Conservation (phyloP, 2,113 vertebrate species). For the Psettodes erumei region DNA sequence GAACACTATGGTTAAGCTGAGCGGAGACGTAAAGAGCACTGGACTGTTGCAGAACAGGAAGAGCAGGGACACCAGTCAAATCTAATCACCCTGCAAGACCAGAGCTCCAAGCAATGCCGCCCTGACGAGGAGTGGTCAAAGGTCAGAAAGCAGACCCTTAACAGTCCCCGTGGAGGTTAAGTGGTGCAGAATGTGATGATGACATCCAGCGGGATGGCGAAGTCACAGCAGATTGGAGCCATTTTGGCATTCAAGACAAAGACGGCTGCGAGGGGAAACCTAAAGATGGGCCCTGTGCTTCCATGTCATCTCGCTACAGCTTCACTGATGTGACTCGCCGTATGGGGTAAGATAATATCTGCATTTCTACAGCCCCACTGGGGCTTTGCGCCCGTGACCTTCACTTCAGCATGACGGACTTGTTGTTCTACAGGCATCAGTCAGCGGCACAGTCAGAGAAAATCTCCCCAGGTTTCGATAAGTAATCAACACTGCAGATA, state of each 20-base stretch:
- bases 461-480: constrained; percentile 31
- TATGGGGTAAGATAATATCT: constrained; percentile 32
- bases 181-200: constrained; percentile 51
- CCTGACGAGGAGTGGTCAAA: constrained; percentile 61
- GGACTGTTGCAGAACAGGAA: constrained; percentile 16
- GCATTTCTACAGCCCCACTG: constrained; percentile 16
- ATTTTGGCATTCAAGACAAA: constrained; percentile 43
- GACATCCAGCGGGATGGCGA: constrained; percentile 40
- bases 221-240: constrained; percentile 36
- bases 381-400: constrained; percentile 46
- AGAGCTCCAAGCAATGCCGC: constrained; percentile 45
- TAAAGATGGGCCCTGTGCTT: constrained; percentile 22
- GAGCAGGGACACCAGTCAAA: constrained; percentile 29
- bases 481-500: constrained; percentile 63
- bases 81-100: constrained; percentile 48
- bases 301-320: constrained; percentile 7
- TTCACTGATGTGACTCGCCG: constrained; percentile 19
- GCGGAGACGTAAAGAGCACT: constrained; percentile 4
- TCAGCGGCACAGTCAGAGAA: constrained; percentile 25
- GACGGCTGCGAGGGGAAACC: background rate
- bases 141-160: constrained; percentile 53
- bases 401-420: constrained; percentile 48
- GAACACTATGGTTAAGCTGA: constrained; percentile 11
- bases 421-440: constrained; percentile 50
- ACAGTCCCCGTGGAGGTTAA: constrained; percentile 42